phyloP scores from a whole-genome alignment of 2,888 invertebrate species.

The Xanthia togata region DNA sequence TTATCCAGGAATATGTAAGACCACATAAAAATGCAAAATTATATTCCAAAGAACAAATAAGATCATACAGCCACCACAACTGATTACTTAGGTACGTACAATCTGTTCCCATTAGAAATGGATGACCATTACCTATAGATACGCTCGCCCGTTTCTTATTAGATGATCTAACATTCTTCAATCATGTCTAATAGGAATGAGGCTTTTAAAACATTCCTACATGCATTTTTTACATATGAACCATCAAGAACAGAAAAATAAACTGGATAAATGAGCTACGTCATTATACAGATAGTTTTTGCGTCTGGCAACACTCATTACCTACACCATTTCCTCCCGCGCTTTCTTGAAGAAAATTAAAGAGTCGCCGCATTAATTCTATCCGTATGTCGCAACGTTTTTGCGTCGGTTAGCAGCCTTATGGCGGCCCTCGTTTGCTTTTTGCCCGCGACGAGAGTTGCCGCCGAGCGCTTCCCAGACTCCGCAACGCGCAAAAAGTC shows the following conservation, averaged over 20 bases:
- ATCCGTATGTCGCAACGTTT: constrained; percentile 86
- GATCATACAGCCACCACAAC: constrained; percentile 30
- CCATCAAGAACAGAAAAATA: constrained; percentile 75
- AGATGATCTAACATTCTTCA: constrained; percentile 65
- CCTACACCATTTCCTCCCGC: constrained; percentile 88
- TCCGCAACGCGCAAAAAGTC: constrained; percentile 76
- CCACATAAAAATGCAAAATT: constrained; percentile 2
- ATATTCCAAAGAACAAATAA: constrained; percentile 9
- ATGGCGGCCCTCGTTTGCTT: constrained; percentile 83
- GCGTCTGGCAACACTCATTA: constrained; percentile 87
- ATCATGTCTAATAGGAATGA: constrained; percentile 70
- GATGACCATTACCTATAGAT: constrained; percentile 50
- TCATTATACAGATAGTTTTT: constrained; percentile 88
- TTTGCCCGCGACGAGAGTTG: constrained; percentile 77
- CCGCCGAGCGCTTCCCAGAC: constrained; percentile 86
- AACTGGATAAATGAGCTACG: constrained; percentile 82
- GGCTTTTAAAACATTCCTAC: constrained; percentile 73
- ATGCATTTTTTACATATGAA: constrained; percentile 68
- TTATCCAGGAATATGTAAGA: too few species aligned
- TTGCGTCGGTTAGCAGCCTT: constrained; percentile 83
- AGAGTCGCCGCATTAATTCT: constrained; percentile 89
- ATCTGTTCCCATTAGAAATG: constrained; percentile 55
- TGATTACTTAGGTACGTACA: constrained; percentile 24
- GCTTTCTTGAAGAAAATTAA: constrained; percentile 90
- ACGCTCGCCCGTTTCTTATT: constrained; percentile 59